Evolutionary conservation across 2,888 invertebrate genomes (phyloP).

Genomic region (Acronicta alni): DNA sequence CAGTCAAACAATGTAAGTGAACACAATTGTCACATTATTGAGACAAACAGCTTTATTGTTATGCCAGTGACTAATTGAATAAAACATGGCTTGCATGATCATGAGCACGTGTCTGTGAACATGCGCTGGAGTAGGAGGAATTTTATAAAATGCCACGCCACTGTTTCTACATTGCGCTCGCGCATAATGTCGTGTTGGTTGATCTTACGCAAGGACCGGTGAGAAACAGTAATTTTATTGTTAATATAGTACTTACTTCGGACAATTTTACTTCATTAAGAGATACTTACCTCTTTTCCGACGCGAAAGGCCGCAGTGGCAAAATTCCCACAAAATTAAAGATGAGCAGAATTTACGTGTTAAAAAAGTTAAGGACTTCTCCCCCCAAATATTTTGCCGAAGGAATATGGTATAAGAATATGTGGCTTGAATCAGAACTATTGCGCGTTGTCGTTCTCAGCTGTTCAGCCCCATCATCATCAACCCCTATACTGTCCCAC

Average conservation of each 20-base stretch:
- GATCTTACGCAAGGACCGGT: slow-evolving; percentile 25
- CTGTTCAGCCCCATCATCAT: too few species aligned
- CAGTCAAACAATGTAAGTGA: neutral
- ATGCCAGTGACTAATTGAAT: slow-evolving; percentile 48
- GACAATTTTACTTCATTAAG: neutral
- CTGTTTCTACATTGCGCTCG: slow-evolving; percentile 19
- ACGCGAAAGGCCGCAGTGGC: too few species aligned
- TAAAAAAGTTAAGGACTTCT: too few species aligned
- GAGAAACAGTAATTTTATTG: slow-evolving; percentile 18
- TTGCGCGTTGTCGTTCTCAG: too few species aligned
- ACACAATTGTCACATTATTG: slow-evolving; percentile 10
- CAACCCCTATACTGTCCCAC: too few species aligned
- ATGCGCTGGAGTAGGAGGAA: slow-evolving; percentile 17
- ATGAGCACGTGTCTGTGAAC: slow-evolving; percentile 45
- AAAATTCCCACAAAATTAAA: too few species aligned
- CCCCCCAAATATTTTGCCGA: too few species aligned
- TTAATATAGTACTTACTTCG: neutral
- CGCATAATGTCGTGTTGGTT: slow-evolving; percentile 8
- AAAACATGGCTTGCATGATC: slow-evolving; percentile 51
- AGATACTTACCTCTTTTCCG: too few species aligned
- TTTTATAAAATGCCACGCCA: slow-evolving; percentile 40
- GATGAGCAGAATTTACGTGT: too few species aligned
- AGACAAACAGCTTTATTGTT: slow-evolving; percentile 34
- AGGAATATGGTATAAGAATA: too few species aligned
- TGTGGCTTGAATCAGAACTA: too few species aligned